A percentile compares a stretch with the other conserved stretches of the same genome.
These are phyloP conservation scores for Masticophis lateralis DNA, from an alignment of 2,797 vertebrate genomes.

Conservation along the genomic window DNA sequence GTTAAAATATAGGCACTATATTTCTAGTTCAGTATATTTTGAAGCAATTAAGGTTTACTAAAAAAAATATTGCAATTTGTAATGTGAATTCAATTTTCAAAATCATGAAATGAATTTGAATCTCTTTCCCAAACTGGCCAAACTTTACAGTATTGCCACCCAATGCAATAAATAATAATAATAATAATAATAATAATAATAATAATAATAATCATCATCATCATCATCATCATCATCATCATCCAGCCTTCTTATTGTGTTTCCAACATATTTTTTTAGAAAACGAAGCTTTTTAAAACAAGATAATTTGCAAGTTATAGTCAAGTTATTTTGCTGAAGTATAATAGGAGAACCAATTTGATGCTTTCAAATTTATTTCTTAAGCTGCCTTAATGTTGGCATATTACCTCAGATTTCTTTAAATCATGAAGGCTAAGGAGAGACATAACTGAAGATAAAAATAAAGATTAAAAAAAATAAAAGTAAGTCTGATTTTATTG, in stretches of 20 bases:
- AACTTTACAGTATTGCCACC: background rate
- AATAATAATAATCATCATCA: background rate
- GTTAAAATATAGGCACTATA: background rate
- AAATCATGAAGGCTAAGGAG: accelerated
- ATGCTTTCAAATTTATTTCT: background rate
- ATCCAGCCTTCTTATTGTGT: background rate
- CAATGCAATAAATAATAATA: background rate
- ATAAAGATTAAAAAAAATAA: background rate
- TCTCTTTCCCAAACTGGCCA: background rate
- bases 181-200: background rate
- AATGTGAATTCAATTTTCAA: background rate
- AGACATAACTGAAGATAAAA: accelerated
- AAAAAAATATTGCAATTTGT: background rate
- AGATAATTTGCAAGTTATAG: background rate
- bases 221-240: too few species aligned
- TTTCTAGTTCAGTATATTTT: background rate
- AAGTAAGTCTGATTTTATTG: background rate
- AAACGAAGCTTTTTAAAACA: background rate
- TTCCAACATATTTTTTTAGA: background rate
- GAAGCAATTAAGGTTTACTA: background rate
- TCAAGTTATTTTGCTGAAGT: background rate
- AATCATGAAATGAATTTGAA: background rate
- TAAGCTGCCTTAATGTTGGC: background rate
- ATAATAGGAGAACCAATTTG: background rate
- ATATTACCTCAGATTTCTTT: background rate